phyloP scores from a whole-genome alignment of 2,888 invertebrate genomes.

The Carcina quercana region DNA sequence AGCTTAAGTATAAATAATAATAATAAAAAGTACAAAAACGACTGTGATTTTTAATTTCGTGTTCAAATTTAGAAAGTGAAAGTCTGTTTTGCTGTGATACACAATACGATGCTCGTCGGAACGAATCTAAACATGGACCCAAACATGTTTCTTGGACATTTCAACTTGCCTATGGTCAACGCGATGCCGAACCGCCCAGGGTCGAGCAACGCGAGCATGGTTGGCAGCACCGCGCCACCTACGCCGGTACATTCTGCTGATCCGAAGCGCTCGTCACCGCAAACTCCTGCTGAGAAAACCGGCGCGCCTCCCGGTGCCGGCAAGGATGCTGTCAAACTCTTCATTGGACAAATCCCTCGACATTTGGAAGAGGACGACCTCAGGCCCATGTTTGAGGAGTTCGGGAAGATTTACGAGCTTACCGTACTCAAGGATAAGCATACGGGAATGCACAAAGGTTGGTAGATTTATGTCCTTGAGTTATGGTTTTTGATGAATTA shows the following conservation, averaged over 20 bases:
- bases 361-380: slow-evolving; percentile 91
- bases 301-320: slow-evolving; percentile 64
- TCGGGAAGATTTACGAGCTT: slow-evolving; percentile 95
- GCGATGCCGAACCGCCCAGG: slow-evolving; percentile 25
- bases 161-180: slow-evolving; percentile 2
- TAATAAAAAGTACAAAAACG: slow-evolving; percentile 55
- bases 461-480: slow-evolving; percentile 30
- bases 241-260: slow-evolving; percentile 54
- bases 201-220: slow-evolving; percentile 34
- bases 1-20: slow-evolving; percentile 44
- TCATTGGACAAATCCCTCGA: slow-evolving; percentile 94
- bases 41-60: slow-evolving; percentile 50
- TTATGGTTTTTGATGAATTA: neutral
- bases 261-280: slow-evolving; percentile 38
- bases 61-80: slow-evolving; percentile 32
- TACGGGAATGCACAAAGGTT: slow-evolving; percentile 97
- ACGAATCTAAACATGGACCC: slow-evolving; percentile 47
- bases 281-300: slow-evolving; percentile 58
- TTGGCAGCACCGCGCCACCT: slow-evolving; percentile 50
- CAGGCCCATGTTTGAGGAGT: slow-evolving; percentile 93
- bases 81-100: slow-evolving; percentile 39
- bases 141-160: slow-evolving; percentile 47
- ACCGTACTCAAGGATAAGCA: slow-evolving; percentile 95
- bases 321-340: slow-evolving; percentile 84
- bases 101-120: slow-evolving; percentile 54